A percentile compares a stretch with the other conserved stretches of the same genome.
phyloP scores from a whole-genome alignment of 2,888 invertebrate species.

The Tholera decimalis region DNA sequence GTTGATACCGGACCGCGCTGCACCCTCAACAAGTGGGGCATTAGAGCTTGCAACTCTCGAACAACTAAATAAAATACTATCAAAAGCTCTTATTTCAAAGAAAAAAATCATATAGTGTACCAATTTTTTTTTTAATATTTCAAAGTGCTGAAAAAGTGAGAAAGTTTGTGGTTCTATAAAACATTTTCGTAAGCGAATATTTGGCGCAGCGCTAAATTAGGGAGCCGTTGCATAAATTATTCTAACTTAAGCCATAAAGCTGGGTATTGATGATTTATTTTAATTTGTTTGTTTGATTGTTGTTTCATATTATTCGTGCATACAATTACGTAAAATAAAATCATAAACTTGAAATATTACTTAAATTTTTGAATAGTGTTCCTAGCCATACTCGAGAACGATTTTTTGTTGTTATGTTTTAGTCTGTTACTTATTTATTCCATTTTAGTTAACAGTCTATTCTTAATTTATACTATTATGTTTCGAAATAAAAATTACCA shows the following conservation, averaged over 20 bases:
- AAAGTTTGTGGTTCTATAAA: conserved; percentile 63
- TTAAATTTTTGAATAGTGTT: background rate
- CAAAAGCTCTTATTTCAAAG: conserved; percentile 7
- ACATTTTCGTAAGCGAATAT: conserved; percentile 52
- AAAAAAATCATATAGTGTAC: conserved; percentile 34
- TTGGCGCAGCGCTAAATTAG: conserved; percentile 61
- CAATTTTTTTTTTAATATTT: conserved; percentile 23
- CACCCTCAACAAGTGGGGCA: conserved; percentile 84
- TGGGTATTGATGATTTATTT: conserved; percentile 27
- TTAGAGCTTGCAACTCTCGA: conserved; percentile 64
- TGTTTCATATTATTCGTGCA: background rate
- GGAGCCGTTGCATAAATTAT: conserved; percentile 67
- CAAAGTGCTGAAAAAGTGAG: conserved; percentile 55
- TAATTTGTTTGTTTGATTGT: conserved; percentile 13
- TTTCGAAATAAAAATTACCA: too few relatives aligned
- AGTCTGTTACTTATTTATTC: too few relatives aligned
- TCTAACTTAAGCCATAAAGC: conserved; percentile 47
- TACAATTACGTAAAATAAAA: background rate
- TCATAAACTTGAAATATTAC: conserved; percentile 1
- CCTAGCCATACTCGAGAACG: too few relatives aligned
- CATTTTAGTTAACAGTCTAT: too few relatives aligned
- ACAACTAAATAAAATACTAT: conserved; percentile 58
- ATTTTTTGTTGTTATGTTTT: too few relatives aligned
- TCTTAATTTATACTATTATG: too few relatives aligned
- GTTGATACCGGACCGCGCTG: conserved; percentile 74